Conservation (phyloP, 2,113 vertebrate species). For the Microtus montanus region DNA sequence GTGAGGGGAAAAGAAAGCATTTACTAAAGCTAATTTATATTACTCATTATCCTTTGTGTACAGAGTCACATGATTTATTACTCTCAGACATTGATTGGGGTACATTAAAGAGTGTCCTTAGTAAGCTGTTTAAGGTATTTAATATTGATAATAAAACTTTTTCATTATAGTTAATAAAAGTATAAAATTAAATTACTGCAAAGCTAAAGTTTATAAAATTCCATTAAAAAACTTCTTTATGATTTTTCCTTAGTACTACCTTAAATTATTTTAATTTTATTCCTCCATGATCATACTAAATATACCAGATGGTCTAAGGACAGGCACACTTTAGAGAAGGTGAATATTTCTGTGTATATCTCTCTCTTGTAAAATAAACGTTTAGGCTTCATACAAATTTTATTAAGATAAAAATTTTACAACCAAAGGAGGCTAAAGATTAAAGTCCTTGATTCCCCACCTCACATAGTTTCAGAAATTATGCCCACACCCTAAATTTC, state of each 20-base stretch:
- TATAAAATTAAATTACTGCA: not conserved
- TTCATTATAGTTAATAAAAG: not conserved
- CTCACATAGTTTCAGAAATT: slow-evolving; percentile 14
- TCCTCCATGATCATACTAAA: not conserved
- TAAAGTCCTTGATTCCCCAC: not conserved
- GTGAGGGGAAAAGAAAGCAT: not conserved
- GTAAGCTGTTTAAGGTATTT: not conserved
- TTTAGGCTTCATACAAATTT: not conserved
- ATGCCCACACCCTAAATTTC: not conserved
- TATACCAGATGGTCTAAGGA: not conserved
- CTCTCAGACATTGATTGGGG: not conserved
- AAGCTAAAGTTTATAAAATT: not conserved
- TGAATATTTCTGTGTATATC: not conserved
- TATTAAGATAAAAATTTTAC: not conserved
- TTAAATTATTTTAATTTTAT: not conserved
- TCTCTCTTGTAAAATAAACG: not conserved
- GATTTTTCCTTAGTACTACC: slow-evolving; percentile 14
- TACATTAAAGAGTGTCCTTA: not conserved
- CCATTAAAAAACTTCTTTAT: not conserved
- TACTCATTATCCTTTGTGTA: not conserved
- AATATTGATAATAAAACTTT: slow-evolving; percentile 30
- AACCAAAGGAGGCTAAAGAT: not conserved
- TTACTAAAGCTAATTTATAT: not conserved
- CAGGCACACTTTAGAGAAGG: not conserved
- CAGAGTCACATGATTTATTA: not conserved